Percentiles rank a stretch among this genome's conserved stretches.
Conservation (phyloP, 1,140 invertebrate species). For the Colletes gigas region DNA sequence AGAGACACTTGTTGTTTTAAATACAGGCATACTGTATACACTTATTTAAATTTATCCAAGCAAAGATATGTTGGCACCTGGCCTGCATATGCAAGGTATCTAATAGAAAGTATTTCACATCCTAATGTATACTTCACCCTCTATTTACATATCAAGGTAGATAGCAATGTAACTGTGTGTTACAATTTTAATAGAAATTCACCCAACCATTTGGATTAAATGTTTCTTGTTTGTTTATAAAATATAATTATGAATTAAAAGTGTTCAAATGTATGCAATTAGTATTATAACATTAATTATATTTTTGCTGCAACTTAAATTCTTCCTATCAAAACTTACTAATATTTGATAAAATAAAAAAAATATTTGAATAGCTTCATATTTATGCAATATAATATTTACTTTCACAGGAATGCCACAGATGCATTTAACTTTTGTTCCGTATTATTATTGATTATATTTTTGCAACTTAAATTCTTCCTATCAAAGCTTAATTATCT, state of each 20-base stretch:
- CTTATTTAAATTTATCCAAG: not conserved
- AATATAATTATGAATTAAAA: not conserved
- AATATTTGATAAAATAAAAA: too few relatives aligned
- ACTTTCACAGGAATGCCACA: too few relatives aligned
- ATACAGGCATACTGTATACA: not conserved
- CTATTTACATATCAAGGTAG: not conserved
- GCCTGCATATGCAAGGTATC: constrained; percentile 20
- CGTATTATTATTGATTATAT: too few relatives aligned
- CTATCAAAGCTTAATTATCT: too few relatives aligned
- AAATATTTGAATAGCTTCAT: not conserved
- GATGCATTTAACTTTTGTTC: too few relatives aligned
- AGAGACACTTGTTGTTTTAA: not conserved
- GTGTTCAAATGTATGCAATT: too few relatives aligned
- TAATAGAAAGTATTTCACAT: constrained; percentile 11
- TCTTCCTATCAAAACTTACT: too few relatives aligned
- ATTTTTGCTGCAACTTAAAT: too few relatives aligned
- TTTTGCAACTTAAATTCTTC: too few relatives aligned
- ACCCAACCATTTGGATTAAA: not conserved
- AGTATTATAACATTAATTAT: not conserved
- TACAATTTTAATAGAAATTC: not conserved
- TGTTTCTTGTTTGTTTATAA: not conserved
- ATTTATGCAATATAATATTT: too few relatives aligned
- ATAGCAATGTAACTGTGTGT: too few relatives aligned
- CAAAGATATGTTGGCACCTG: constrained; percentile 15
- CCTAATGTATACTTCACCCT: not conserved